Evolutionary conservation across 2,888 invertebrate species (phyloP), one percentile per base, ranked within the genome.

Genomic region (Stenchaetothrips biformis): DNA sequence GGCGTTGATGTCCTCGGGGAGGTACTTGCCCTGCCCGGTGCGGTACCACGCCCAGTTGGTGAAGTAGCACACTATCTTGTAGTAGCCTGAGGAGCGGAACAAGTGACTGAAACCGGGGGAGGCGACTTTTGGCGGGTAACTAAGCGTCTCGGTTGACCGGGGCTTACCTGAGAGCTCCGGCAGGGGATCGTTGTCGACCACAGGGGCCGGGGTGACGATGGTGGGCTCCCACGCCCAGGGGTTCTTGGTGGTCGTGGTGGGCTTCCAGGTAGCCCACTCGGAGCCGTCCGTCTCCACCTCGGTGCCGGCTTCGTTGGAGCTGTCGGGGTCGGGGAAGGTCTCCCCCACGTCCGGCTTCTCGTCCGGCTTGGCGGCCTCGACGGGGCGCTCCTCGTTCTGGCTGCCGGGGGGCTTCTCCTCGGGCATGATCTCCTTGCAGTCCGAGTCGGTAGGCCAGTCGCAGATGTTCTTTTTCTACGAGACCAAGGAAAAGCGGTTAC

Each of bases 11-110:
- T 96, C 91, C 85, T 95, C 95, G 0, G 96, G 96, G 0, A 92
- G 89, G 84, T 93, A 97, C 85, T 94, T 94, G 77, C 95, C 96
- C 59, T 90, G 85, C 0, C 95, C 95, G 84, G 92, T 91, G 48
- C 95, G 89, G 85, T 95, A 96, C 95, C 96, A 96, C 0, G 96
- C 95, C 96, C 96, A 97, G 85, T 96, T 96, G 0, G 96, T 96
- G 86, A 95, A 96, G 87, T 96, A 96, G 85, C 96, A 96, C 0
- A 96, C 94, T 0, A 96, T 90, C 86, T 95, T 95, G 86, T 91
- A 95, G 81, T 92, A 89, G 25, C 93, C 94, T 85, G 90, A 53
- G 11, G 53, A 53, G 53, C 53, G 53, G 6, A 53, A 6, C 53
- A 53, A 1, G 16, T 53, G 53, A 53, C 53, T 13, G 49, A 49